Evolutionary conservation across 2,797 vertebrate species (phyloP).

Genomic region (Hafferia zeledoni): DNA sequence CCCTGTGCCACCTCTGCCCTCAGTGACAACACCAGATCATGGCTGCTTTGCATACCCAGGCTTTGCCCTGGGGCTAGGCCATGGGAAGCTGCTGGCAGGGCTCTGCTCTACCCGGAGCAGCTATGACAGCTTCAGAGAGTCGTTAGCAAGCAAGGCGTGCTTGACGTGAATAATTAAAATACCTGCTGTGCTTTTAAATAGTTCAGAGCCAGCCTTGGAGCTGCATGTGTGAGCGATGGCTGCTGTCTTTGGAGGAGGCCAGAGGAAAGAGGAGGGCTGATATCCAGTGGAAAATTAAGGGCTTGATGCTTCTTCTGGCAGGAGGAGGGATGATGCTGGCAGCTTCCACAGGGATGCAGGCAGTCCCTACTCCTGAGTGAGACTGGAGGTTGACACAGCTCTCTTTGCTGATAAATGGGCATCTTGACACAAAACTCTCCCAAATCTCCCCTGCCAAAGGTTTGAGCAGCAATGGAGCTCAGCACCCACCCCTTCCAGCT

Average conservation of each 20-base stretch:
- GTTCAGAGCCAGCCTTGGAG: slow-evolving; percentile 45
- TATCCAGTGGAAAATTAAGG: background rate
- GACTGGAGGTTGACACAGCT: background rate
- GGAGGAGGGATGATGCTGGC: background rate
- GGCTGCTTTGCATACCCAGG: background rate
- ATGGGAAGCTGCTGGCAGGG: background rate
- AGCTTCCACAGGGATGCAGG: background rate
- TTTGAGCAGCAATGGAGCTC: background rate
- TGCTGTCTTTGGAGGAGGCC: slow-evolving; percentile 26
- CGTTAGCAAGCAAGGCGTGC: background rate
- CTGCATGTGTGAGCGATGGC: background rate
- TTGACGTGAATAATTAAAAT: slow-evolving; percentile 66
- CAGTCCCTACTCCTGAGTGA: background rate
- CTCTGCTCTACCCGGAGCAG: background rate
- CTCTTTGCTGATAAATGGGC: background rate
- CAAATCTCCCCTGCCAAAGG: background rate
- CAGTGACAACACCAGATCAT: fast-evolving
- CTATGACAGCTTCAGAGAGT: background rate
- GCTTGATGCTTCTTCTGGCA: background rate
- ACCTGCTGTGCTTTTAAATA: slow-evolving; percentile 63
- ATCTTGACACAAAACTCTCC: background rate
- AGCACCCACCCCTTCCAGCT: background rate
- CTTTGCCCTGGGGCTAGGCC: background rate
- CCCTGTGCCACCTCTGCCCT: background rate
- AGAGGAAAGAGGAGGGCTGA: background rate